Percentiles rank a stretch among this genome's conserved stretches.
Evolutionary conservation across 2,797 vertebrate genomes (phyloP).

Genomic region (Syngnathus acus): DNA sequence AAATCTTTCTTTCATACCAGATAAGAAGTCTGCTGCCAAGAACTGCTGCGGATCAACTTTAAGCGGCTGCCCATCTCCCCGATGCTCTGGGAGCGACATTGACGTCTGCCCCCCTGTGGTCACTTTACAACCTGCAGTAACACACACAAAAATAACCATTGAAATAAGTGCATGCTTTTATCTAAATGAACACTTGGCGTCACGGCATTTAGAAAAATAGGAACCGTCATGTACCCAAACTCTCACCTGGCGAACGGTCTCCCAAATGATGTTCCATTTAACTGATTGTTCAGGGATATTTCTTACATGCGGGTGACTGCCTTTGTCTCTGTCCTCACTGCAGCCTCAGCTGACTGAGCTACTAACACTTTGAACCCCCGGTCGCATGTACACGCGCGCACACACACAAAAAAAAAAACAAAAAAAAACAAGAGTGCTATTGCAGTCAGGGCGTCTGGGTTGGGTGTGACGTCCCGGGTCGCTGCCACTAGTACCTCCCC

Average conservation of each 20-base stretch:
- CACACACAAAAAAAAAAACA: conserved; percentile 14
- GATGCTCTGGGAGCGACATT: conserved; percentile 39
- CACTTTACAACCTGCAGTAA: conserved; percentile 46
- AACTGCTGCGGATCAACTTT: conserved; percentile 53
- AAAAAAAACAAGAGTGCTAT: conserved; percentile 13
- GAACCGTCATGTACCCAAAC: neutral
- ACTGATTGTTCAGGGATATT: conserved; percentile 32
- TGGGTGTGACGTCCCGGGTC: conserved; percentile 54
- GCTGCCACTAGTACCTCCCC: conserved; percentile 35
- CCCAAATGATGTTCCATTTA: conserved; percentile 33
- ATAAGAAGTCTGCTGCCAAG: conserved; percentile 44
- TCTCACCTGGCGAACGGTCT: conserved; percentile 45
- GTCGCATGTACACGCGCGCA: conserved; percentile 13
- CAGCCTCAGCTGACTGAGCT: conserved; percentile 56
- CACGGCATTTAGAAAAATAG: conserved; percentile 1
- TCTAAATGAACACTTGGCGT: neutral
- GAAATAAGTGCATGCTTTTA: neutral
- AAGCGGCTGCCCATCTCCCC: conserved; percentile 47
- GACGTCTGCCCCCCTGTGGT: conserved; percentile 45
- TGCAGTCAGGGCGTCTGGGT: conserved; percentile 51
- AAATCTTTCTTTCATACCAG: conserved; percentile 44
- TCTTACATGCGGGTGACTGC: conserved; percentile 37
- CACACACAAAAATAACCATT: conserved; percentile 12
- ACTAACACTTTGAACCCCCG: conserved; percentile 47
- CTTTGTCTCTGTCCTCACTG: conserved; percentile 42